phyloP scores from a whole-genome alignment of 2,113 vertebrate species.

The Albula goreensis region DNA sequence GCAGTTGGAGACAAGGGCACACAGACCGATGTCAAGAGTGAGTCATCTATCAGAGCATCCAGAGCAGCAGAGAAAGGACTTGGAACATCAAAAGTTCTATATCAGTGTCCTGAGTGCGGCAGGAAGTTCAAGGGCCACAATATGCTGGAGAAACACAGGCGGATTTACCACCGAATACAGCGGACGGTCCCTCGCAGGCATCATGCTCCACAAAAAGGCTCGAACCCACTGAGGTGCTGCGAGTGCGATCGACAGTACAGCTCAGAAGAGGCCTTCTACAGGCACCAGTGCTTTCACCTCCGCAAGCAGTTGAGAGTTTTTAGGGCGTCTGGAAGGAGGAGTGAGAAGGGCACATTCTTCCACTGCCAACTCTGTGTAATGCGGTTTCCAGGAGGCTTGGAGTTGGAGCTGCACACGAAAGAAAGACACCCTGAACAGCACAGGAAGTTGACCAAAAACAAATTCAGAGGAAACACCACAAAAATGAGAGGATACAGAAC shows the following conservation, averaged over 20 bases:
- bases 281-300: background rate
- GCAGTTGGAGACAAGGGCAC: too few relatives aligned
- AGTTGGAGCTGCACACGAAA: background rate
- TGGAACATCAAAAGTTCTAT: background rate
- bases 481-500: background rate
- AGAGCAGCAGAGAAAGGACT: background rate
- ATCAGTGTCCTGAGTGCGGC: background rate
- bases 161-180: background rate
- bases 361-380: background rate
- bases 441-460: background rate
- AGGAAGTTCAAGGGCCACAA: background rate
- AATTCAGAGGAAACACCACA: background rate
- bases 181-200: background rate
- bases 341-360: background rate
- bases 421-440: background rate
- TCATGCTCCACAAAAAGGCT: background rate
- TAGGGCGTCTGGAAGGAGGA: background rate
- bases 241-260: background rate
- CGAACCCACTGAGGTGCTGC: background rate
- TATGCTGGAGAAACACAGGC: background rate
- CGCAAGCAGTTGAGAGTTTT: background rate
- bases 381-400: background rate
- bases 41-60: too few relatives aligned
- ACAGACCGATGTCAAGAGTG: too few relatives aligned
- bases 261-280: background rate